phyloP scores from a whole-genome alignment of 1,140 invertebrate genomes.

The Drosophila cardini region DNA sequence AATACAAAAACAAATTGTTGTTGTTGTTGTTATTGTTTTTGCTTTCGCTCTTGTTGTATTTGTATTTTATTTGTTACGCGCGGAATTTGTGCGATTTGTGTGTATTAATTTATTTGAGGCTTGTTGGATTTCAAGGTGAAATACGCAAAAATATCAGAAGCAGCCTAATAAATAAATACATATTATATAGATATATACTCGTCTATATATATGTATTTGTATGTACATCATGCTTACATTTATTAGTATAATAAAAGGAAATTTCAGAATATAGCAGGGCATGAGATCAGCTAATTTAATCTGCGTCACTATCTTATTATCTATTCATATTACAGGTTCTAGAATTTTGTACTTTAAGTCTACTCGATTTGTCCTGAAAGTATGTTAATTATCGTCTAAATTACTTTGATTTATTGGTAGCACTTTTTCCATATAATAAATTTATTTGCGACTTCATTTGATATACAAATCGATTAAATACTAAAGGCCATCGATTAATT shows the following conservation, averaged over 20 bases:
- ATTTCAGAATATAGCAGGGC: too few relatives aligned
- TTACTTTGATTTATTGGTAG: too few relatives aligned
- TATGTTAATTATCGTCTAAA: too few relatives aligned
- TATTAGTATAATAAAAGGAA: background rate
- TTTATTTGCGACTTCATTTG: too few relatives aligned
- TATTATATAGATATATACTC: background rate
- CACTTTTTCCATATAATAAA: too few relatives aligned
- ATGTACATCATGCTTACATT: background rate
- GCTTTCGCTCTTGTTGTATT: conserved; percentile 37
- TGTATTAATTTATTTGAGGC: conserved; percentile 78
- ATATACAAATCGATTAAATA: background rate
- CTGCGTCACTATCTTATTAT: too few relatives aligned
- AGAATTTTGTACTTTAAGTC: too few relatives aligned
- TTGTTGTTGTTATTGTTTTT: conserved; percentile 43
- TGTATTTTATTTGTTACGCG: conserved; percentile 63
- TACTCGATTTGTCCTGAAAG: too few relatives aligned
- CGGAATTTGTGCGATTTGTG: conserved; percentile 59
- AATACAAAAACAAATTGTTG: conserved; percentile 33
- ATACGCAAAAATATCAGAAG: conserved; percentile 65
- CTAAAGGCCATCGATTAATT: background rate
- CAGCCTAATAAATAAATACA: conserved; percentile 4
- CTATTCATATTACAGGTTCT: too few relatives aligned
- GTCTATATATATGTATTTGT: conserved; percentile 1
- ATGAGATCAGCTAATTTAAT: too few relatives aligned
- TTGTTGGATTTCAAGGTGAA: conserved; percentile 79